A percentile compares a stretch with the other conserved stretches of the same genome.
These are phyloP conservation scores for Ommatoiulus sabulosus DNA, from an alignment of 2,888 invertebrate species.

Conservation along the genomic window DNA sequence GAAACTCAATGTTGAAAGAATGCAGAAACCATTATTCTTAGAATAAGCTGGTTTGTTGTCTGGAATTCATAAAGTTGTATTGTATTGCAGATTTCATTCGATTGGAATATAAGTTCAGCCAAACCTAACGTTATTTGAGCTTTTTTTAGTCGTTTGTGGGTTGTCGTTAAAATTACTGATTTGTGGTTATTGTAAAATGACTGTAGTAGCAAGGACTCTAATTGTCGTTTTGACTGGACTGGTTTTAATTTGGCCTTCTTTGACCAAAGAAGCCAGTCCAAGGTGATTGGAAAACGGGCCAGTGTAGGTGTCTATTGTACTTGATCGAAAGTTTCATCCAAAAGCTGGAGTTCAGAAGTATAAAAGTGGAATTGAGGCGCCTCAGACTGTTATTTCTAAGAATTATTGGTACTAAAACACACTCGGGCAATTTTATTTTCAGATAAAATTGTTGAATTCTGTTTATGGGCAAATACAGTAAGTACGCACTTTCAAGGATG, in stretches of 20 bases:
- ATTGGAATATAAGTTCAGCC: no score
- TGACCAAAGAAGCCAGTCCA: constrained; percentile 23
- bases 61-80: no score
- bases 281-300: constrained; percentile 16
- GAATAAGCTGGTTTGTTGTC: no score
- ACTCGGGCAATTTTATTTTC: not conserved
- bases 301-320: not conserved
- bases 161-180: not conserved
- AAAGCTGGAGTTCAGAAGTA: not conserved
- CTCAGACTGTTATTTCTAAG: not conserved
- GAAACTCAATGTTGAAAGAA: no score
- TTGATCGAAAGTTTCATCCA: not conserved
- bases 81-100: no score
- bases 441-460: not conserved
- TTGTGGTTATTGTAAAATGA: not conserved
- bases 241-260: not conserved
- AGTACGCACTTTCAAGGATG: not conserved
- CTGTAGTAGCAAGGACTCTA: not conserved
- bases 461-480: not conserved
- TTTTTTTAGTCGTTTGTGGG: no score
- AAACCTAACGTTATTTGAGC: no score
- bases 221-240: not conserved
- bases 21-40: no score
- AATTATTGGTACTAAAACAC: not conserved
- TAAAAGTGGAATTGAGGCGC: not conserved